A percentile compares a stretch with the other conserved stretches of the same genome.
phyloP scores from a whole-genome alignment of 2,888 invertebrate species.

The Epinotia ramella region DNA sequence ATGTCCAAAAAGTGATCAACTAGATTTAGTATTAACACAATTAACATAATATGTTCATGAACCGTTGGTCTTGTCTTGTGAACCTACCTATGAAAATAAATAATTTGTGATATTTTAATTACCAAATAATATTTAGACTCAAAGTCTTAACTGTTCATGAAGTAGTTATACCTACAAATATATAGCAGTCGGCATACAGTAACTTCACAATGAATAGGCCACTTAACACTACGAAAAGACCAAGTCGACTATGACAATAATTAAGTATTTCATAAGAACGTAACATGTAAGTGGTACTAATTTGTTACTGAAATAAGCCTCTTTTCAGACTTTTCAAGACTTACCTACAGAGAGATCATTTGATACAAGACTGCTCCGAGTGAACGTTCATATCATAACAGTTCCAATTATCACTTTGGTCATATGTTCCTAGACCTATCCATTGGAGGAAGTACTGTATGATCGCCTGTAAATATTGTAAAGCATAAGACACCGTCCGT shows the following conservation, averaged over 20 bases:
- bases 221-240: constrained; percentile 24
- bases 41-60: constrained; percentile 76
- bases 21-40: constrained; percentile 82
- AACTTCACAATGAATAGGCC: constrained; percentile 57
- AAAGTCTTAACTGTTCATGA: constrained; percentile 75
- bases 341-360: constrained; percentile 3
- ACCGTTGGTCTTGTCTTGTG: constrained; percentile 63
- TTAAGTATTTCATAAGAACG: constrained; percentile 35
- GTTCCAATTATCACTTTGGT: neutral
- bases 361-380: constrained; percentile 8
- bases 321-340: neutral
- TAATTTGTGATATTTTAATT: constrained; percentile 15
- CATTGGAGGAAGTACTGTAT: constrained; percentile 63
- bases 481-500: constrained; percentile 58
- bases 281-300: constrained; percentile 34
- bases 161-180: constrained; percentile 64
- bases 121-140: constrained; percentile 24
- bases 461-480: constrained; percentile 53
- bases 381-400: constrained; percentile 9
- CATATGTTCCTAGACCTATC: constrained; percentile 35
- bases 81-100: neutral
- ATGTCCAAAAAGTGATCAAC: constrained; percentile 80
- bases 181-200: constrained; percentile 63
- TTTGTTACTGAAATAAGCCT: constrained; percentile 2
- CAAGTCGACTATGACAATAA: constrained; percentile 40